Evolutionary conservation across 1,140 invertebrate species (phyloP).

Genomic region (Anoplolepis gracilipes): DNA sequence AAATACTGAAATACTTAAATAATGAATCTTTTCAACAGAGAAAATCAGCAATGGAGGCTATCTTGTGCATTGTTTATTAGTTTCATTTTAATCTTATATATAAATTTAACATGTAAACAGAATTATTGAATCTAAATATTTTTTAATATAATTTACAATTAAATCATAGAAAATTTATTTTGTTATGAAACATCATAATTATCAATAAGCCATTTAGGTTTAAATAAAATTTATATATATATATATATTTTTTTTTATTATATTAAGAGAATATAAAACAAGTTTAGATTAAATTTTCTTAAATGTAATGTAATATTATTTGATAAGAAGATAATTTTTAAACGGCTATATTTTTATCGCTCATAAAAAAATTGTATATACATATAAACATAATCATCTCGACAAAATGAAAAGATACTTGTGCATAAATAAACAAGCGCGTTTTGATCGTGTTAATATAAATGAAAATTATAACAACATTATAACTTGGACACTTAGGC

Average conservation of each 20-base stretch:
- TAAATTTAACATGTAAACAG: neutral
- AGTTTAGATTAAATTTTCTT: no score
- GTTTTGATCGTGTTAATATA: neutral
- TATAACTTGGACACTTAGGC: neutral
- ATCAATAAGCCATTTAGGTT: neutral
- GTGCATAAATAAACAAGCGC: no score
- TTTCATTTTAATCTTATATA: neutral
- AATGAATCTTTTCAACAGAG: neutral
- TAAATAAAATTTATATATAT: no score
- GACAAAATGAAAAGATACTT: no score
- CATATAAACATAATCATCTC: no score
- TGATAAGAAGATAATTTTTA: no score
- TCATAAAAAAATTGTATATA: no score
- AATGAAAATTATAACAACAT: constrained; percentile 9
- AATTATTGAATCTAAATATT: neutral
- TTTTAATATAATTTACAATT: neutral
- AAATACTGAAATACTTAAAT: neutral
- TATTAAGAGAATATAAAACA: no score
- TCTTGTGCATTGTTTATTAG: neutral
- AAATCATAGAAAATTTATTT: constrained; percentile 16
- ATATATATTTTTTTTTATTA: neutral
- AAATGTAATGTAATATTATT: no score
- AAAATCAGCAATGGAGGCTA: neutral
- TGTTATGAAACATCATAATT: neutral
- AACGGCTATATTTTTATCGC: no score